Evolutionary conservation across 2,888 invertebrate genomes (phyloP).

Genomic region (Caradrina kadenii): DNA sequence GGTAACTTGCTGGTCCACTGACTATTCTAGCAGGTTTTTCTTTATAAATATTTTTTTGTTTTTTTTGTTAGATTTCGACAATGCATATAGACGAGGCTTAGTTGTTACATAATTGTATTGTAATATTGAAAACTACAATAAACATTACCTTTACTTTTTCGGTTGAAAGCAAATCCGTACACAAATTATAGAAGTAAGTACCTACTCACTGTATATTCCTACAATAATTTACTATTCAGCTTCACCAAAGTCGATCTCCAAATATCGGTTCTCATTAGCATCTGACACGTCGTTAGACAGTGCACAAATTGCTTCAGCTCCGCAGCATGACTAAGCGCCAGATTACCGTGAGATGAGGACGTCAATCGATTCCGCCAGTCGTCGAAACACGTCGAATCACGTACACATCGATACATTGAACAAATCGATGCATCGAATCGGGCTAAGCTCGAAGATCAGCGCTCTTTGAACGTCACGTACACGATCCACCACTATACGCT

Average conservation of each 20-base stretch:
- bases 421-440: conserved; percentile 63
- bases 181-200: not conserved
- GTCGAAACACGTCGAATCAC: conserved; percentile 57
- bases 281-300: conserved; percentile 44
- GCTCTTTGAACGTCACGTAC: conserved; percentile 67
- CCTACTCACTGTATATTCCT: too few relatives aligned
- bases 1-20: not conserved
- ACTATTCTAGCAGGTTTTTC: not conserved
- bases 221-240: not conserved
- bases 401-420: conserved; percentile 54
- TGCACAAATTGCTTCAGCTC: conserved; percentile 52
- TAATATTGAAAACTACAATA: too few relatives aligned
- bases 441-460: conserved; percentile 67
- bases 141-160: not conserved
- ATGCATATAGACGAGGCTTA: not conserved
- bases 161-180: not conserved
- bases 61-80: not conserved
- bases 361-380: conserved; percentile 50
- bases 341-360: conserved; percentile 60
- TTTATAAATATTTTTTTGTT: not conserved
- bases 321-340: conserved; percentile 63
- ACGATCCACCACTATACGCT: conserved; percentile 60
- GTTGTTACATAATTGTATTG: too few relatives aligned
- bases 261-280: conserved; percentile 37
- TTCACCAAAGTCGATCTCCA: conserved; percentile 5